Base-by-base conservation (phyloP, 2,113 vertebrate genomes). In the Chloroceryle aenea region DNA sequence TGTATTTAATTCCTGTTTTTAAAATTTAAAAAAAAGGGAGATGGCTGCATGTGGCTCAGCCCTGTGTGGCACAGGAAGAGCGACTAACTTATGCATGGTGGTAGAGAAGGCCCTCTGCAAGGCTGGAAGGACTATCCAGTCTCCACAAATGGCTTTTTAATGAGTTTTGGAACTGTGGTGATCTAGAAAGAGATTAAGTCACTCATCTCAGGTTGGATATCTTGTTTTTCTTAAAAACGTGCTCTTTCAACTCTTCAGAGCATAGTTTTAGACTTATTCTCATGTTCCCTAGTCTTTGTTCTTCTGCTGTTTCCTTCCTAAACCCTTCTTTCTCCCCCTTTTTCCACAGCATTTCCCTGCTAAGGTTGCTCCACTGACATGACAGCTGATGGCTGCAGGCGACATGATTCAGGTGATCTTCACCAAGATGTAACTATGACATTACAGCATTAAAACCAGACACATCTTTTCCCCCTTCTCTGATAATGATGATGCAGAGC, bases 381-480 rank as follows among this genome's bases (percentile, higher is more conserved):
- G 36, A 85, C 0, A 6, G 38, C 19, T 6, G 19, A 19, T 40
- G 40, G 40, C 76, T 77, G 40, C 34, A 85, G 89, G 75, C 3
- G 1, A 21, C 0, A 1, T 1, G 3, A 5, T 48, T 19, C 40
- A 15, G 43, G 25, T 3, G 5, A n/a, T 23, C 56, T 27, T 63
- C 58, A 30, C 47, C 4, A 0, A 43, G 4, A 43, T 22, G 29
- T 0, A 3, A 7, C 13, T 45, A 47, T 50, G 43, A 34, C 25
- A 17, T 8, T 7, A 3, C 16, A 8, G 38, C 3, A 0, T 29
- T 42, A 11, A 67, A 52, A 16, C 23, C 0, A 0, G 38, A 12
- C 30, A 3, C 0, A 0, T 25, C 30, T 61, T 27, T 50, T 10
- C 12, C 10, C 34, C 32, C 19, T 59, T n/a, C 80, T 63, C 36